These are phyloP conservation scores for Bufotes viridis DNA, from an alignment of 2,797 vertebrate species.

Conservation along the genomic window DNA sequence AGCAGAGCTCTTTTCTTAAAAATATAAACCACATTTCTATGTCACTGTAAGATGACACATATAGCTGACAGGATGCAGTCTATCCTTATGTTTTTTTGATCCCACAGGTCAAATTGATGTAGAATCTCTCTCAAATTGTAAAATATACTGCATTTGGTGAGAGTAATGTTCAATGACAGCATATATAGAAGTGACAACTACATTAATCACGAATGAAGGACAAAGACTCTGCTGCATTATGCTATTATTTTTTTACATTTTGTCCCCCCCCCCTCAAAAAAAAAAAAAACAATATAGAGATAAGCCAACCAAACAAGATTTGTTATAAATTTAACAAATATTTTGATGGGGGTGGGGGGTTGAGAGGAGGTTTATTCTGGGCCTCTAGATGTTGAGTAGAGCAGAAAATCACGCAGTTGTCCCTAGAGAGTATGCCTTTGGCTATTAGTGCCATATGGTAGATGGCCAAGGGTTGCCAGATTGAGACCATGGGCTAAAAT, in stretches of 20 bases:
- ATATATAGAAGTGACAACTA: conserved; percentile 13
- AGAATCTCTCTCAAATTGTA: conserved; percentile 31
- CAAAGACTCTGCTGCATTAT: no score
- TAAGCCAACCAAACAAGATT: no score
- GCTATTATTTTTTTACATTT: neutral
- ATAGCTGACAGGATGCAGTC: conserved; percentile 14
- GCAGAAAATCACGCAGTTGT: no score
- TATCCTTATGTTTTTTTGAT: conserved; percentile 38
- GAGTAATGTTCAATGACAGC: conserved; percentile 29
- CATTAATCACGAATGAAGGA: conserved; percentile 2
- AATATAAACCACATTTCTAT: conserved; percentile 32
- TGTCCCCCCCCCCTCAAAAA: neutral
- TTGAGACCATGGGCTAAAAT: no score
- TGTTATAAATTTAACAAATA: no score
- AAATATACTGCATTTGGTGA: conserved; percentile 8
- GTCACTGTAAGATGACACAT: conserved; percentile 33
- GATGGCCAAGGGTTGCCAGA: no score
- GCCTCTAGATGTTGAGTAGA: no score
- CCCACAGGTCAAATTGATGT: conserved; percentile 35
- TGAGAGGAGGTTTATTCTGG: no score
- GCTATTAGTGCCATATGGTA: no score
- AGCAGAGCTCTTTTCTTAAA: conserved; percentile 3
- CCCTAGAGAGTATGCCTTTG: no score
- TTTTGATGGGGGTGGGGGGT: no score
- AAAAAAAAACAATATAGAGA: neutral